Evolutionary conservation across 1,140 invertebrate genomes (phyloP), one percentile per base, ranked within the genome.

Genomic region (Cydia strobilella): DNA sequence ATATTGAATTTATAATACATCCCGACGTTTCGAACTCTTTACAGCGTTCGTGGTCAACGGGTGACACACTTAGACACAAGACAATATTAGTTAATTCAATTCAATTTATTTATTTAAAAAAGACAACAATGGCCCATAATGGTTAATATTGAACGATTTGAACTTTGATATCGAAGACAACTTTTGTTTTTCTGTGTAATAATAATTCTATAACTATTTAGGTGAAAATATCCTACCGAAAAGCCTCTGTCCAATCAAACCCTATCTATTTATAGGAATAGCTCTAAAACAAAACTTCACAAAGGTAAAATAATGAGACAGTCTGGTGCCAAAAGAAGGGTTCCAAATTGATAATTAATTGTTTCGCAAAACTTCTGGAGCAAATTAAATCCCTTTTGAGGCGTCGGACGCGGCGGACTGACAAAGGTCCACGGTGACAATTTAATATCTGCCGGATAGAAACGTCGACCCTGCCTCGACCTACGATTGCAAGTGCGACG

Each of bases 261-360:
- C 54, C 9, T 20, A 59, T 59, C 1, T 59, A 59, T 59, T 10
- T 23, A 59, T 23, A 59, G 20, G 3, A 23, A 23, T 23, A 59
- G 54, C 20, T 48, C 13, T 31, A 42, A 20, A 73, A 48, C 45
- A 48, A 76, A 77, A 74, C 63, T 76, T 72, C 20, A 73, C 65
- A 66, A 73, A 74, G 23, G 48, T 77, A 76, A 79, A 79, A 77
- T 63, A 71, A 59, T 74, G 75, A 77, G 79, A 79, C 83, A 86
- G 83, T 77, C 81, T 86, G 83, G 86, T 86, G 84, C 85, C 84
- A 88, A 86, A 86, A 80, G 82, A 83, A 85, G 84, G 87, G 86
- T 76, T 77, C 79, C 74, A 86, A 85, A 89, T 89, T 84, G 88
- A 90, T 91, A 91, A 91, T 92, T 91, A 92, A 91, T 91, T 91